Percentiles rank a stretch among this genome's conserved stretches.
Evolutionary conservation across 1,140 invertebrate genomes (phyloP).

Genomic region (Drosophila asahinai): DNA sequence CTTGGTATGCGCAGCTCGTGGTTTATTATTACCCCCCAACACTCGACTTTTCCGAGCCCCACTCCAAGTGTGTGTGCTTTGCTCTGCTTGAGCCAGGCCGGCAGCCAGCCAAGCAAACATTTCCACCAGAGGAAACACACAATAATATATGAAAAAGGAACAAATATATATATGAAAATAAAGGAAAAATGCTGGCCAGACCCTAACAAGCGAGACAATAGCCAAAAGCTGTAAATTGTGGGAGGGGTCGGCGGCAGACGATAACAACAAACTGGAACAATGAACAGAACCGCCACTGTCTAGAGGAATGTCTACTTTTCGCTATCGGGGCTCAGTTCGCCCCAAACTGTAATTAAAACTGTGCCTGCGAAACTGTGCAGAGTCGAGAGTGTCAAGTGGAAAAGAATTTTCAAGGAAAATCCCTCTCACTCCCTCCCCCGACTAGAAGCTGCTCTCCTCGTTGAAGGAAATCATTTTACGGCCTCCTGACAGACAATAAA

Average conservation of each 20-base stretch:
- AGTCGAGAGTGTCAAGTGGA: constrained; percentile 73
- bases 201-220: constrained; percentile 78
- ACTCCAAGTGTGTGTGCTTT: constrained; percentile 56
- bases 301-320: constrained; percentile 47
- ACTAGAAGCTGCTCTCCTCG: neutral
- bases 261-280: constrained; percentile 61
- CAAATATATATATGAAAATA: constrained; percentile 31
- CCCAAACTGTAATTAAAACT: constrained; percentile 75
- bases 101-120: constrained; percentile 75
- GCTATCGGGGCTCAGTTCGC: constrained; percentile 8
- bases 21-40: constrained; percentile 66
- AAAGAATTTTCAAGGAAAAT: constrained; percentile 54
- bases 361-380: constrained; percentile 45
- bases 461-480: constrained; percentile 77
- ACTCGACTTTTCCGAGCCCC: constrained; percentile 11
- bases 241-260: constrained; percentile 23
- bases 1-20: constrained; percentile 75
- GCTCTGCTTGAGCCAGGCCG: constrained; percentile 62
- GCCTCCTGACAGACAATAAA: constrained; percentile 78
- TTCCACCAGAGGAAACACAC: constrained; percentile 69
- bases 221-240: constrained; percentile 72
- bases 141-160: constrained; percentile 52
- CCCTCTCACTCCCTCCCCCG: no score
- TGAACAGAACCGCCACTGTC: constrained; percentile 31
- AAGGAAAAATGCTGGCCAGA: constrained; percentile 57